Base-by-base conservation (phyloP, 2,797 vertebrate species). In the Peromyscus nudipes region DNA sequence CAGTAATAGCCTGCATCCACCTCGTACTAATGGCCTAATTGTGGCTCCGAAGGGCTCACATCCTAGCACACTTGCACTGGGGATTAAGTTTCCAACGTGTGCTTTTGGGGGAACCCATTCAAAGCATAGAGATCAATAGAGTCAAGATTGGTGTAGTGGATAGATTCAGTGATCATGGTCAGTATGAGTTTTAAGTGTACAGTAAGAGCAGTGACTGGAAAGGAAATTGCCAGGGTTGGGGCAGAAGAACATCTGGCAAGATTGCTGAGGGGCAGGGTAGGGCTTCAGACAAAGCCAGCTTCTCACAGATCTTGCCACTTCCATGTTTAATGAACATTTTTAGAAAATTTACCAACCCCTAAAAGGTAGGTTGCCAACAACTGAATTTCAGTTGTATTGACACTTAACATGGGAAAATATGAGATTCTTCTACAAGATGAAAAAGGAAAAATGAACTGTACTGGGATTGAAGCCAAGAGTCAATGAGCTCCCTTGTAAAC, bases 381-480 rank as follows among this genome's bases (percentile, higher is more conserved):
- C 75, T 77, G 76, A 75, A 10, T 94, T 94, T 95, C 67, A 89
- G 43, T 87, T 95, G 57, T 91, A 69, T 90, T 89, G 91, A 87
- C 12, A 67, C 23, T 90, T 92, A 43, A 60, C 91, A 87, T 92
- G 67, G 96, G 71, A 93, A 96, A 94, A 95, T 84, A 75, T 49
- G 89, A 94, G 80, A 75, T 81, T 90, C 83, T 73, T 91, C 55
- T 95, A 25, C 1, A 34, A 80, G 52, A 95, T 86, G 85, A 88
- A 80, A 95, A 97, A 75, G 77, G 67, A 87, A 82, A 96, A 93
- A 14, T 79, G 69, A 89, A 67, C 91, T 49, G 7, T 69, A 16
- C 96, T 94, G 95, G 97, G 97, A 95, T 67, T 64, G 52, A 82
- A 92, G 97, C 96, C 96, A 97, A 86, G 92, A 49, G 52, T 79